Evolutionary conservation across 2,113 vertebrate genomes (phyloP), one percentile per base, ranked within the genome.

Genomic region (Muntiacus muntjak): DNA sequence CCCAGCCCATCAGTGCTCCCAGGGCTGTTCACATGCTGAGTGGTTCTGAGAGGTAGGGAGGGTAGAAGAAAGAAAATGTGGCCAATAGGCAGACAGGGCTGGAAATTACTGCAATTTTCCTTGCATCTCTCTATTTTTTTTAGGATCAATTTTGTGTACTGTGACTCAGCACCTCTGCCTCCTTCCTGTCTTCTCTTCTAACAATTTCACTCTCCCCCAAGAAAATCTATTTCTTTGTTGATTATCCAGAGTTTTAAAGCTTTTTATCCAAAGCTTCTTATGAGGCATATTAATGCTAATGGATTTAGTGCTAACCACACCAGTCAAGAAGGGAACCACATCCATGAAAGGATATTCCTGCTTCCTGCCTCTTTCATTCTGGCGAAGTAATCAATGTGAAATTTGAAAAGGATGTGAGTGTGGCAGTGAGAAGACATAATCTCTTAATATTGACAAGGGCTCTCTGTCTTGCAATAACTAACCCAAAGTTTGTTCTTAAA

Each of bases 141-240:
- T 78, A 71, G 81, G 47, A 90, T 97, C 58, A 67, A 43, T 95
- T 96, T 92, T 92, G 86, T 87, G 52, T 84, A 30, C 83, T 17
- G 52, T 98, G 98, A 98, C 85, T 97, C 96, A 97, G 85, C 14
- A 3, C 62, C n/a, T 95, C 91, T 28, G 21, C 71, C 71, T 94
- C 67, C 92, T 94, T 97, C 97, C 96, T 93, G 67, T 88, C 84
- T 78, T 79, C 23, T 92, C 71, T 96, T 55, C 94, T 86, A 87
- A 95, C n/a, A 91, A 81, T 57, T 91, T 97, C 91, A 55, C 36
- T 54, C 71, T 84, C 60, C 52, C 54, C 15, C 62, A 89, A 79
- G 95, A 98, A 98, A 97, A 98, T 95, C 96, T 96, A 97, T 95
- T 96, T 98, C 98, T 98, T 98, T 97, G 96, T 97, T 98, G 97